Evolutionary conservation across 2,113 vertebrate species (phyloP).

Genomic region (Cromileptes altivelis): DNA sequence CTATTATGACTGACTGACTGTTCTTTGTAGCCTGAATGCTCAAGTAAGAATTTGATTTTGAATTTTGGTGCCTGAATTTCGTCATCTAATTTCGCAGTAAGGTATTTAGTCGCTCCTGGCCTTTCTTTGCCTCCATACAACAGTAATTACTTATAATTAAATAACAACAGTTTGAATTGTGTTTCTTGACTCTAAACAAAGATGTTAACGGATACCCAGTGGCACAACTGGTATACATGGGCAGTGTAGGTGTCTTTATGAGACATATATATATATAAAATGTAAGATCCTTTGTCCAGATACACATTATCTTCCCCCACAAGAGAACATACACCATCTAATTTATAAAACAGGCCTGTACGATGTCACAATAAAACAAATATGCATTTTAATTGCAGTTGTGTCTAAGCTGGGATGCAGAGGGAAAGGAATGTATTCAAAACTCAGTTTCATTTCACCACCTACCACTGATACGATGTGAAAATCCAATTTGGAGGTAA

Average conservation of each 20-base stretch:
- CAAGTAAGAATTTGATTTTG: not conserved
- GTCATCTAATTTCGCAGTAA: not conserved
- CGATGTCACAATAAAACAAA: not conserved
- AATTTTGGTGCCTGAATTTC: not conserved
- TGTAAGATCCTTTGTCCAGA: not conserved
- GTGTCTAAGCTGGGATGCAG: not conserved
- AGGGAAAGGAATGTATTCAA: conserved; percentile 6
- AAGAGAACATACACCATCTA: not conserved
- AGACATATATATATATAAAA: not conserved
- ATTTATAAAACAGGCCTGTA: conserved; percentile 11
- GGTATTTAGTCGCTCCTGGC: not conserved
- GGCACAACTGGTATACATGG: not conserved
- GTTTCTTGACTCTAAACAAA: not conserved
- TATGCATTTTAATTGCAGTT: conserved; percentile 11
- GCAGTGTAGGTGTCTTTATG: not conserved
- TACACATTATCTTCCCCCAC: not conserved
- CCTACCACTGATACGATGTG: conserved; percentile 18
- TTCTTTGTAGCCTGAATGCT: not conserved
- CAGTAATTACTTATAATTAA: not conserved
- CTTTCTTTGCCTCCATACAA: not conserved
- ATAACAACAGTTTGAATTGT: not conserved
- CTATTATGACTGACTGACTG: not conserved
- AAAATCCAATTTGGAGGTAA: conserved; percentile 63
- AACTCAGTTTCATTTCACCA: conserved; percentile 25
- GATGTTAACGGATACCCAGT: not conserved